Evolutionary conservation across 1,140 invertebrate genomes (phyloP).

Genomic region (Melipona quadrifasciata): DNA sequence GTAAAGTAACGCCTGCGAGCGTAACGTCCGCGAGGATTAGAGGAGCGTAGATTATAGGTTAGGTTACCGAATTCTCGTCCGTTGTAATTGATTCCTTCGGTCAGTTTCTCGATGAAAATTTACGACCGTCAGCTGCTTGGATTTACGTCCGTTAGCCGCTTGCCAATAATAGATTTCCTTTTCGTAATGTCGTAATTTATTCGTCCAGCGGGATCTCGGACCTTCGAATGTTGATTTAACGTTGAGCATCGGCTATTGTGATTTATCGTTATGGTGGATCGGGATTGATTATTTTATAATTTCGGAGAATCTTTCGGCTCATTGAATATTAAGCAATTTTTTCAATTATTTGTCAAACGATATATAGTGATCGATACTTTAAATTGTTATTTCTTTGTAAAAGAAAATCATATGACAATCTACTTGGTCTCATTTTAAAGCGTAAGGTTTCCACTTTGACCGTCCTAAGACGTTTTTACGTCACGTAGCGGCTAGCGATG

Average conservation of each 20-base stretch:
- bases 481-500: too few relatives aligned
- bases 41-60: constrained; percentile 51
- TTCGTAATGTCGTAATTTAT: constrained; percentile 38
- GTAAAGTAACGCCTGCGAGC: constrained; percentile 33
- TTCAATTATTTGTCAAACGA: too few relatives aligned
- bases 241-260: not conserved
- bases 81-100: constrained; percentile 49
- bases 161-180: constrained; percentile 24
- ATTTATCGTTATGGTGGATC: not conserved
- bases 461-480: too few relatives aligned
- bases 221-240: not conserved
- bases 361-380: too few relatives aligned
- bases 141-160: not conserved
- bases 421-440: too few relatives aligned
- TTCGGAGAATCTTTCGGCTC: not conserved
- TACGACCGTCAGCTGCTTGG: constrained; percentile 28
- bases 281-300: not conserved
- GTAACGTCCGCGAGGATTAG: constrained; percentile 45
- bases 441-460: too few relatives aligned
- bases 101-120: constrained; percentile 8
- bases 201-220: not conserved
- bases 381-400: too few relatives aligned
- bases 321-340: too few relatives aligned
- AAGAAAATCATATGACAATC: too few relatives aligned
- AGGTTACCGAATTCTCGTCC: constrained; percentile 39